These are phyloP conservation scores for Sinohyriopsis cumingii DNA, from an alignment of 2,888 invertebrate genomes.

Conservation along the genomic window DNA sequence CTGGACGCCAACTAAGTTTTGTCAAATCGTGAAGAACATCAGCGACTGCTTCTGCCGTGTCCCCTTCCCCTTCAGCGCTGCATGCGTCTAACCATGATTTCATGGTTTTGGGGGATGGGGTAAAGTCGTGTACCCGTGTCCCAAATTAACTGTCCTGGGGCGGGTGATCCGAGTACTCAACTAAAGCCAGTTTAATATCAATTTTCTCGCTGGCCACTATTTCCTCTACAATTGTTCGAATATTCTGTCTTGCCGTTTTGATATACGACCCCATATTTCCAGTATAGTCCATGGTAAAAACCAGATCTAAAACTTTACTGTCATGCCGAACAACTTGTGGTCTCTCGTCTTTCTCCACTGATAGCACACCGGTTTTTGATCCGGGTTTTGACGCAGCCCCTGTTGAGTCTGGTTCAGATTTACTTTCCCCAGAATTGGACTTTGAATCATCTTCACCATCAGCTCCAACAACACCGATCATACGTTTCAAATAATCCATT, in stretches of 20 bases:
- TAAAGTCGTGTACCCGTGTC: conserved; percentile 64
- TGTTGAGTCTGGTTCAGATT: no score
- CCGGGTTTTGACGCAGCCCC: no score
- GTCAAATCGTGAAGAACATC: conserved; percentile 62
- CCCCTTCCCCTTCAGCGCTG: conserved; percentile 61
- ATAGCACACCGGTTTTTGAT: conserved; percentile 5
- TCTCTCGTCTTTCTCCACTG: conserved; percentile 23
- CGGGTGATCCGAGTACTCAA: conserved; percentile 67
- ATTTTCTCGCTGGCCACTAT: conserved; percentile 62
- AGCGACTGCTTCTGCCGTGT: conserved; percentile 65
- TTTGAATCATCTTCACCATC: no score
- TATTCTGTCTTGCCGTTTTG: conserved; percentile 54
- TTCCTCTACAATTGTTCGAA: conserved; percentile 61
- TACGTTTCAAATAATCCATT: no score
- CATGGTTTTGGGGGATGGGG: conserved; percentile 56
- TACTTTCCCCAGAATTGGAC: no score
- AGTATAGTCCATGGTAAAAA: conserved; percentile 67
- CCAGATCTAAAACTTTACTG: conserved; percentile 59
- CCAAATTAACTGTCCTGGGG: conserved; percentile 62
- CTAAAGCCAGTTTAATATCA: conserved; percentile 61
- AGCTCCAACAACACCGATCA: no score
- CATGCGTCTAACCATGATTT: conserved; percentile 58
- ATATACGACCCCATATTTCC: conserved; percentile 67
- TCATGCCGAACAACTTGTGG: conserved; percentile 52
- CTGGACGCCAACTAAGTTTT: conserved; percentile 61